Conservation (phyloP, 1,140 invertebrate genomes). For the Anthonomus grandis region DNA sequence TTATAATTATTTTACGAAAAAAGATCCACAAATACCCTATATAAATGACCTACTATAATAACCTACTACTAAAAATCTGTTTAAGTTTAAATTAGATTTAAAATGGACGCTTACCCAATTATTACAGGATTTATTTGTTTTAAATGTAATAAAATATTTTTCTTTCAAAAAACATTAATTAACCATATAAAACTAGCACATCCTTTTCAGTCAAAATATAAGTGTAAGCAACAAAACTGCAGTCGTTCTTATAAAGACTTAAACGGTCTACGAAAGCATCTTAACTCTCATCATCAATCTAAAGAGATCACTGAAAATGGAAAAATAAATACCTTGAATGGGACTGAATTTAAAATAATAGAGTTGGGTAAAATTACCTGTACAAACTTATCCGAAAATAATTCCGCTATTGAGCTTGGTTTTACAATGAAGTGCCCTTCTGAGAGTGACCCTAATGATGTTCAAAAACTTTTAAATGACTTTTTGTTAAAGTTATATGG, state of each 20-base stretch:
- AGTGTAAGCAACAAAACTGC: background rate
- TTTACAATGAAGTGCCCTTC: background rate
- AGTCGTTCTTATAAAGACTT: background rate
- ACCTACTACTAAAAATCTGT: no score
- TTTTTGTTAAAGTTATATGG: no score
- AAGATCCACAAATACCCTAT: no score
- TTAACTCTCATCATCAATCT: background rate
- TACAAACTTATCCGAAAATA: background rate
- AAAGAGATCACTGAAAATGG: no score
- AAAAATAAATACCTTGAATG: no score
- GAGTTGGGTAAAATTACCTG: background rate
- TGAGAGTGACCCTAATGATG: no score
- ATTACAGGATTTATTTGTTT: no score
- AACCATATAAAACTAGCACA: background rate
- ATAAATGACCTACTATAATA: no score
- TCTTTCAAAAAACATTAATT: background rate
- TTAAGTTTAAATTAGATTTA: no score
- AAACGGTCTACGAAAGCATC: constrained; percentile 1
- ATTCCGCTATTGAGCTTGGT: background rate
- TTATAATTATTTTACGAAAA: background rate
- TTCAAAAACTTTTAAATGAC: no score
- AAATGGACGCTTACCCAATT: no score
- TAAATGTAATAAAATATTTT: no score
- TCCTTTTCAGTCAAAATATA: background rate
- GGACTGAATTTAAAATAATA: background rate